Percentiles rank a stretch among this genome's conserved stretches.
These are phyloP conservation scores for Aphrophora alni DNA, from an alignment of 2,888 invertebrate species.

Conservation along the genomic window DNA sequence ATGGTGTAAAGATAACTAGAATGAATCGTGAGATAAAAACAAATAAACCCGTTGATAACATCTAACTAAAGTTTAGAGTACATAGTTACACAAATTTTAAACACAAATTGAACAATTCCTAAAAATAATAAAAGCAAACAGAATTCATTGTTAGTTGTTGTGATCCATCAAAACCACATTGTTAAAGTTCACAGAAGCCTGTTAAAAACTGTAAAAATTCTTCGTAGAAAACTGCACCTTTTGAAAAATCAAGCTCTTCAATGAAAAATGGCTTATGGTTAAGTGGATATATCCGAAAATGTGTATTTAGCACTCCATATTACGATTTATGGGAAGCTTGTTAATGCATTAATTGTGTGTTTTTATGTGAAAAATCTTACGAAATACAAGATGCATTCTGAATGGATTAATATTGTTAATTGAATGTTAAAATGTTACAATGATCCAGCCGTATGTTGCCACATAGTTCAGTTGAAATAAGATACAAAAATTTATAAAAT, in stretches of 20 bases:
- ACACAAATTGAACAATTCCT: not conserved
- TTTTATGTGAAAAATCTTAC: conserved; percentile 23
- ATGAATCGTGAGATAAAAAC: too few relatives aligned
- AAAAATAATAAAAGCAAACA: not conserved
- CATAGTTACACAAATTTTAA: not conserved
- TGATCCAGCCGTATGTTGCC: conserved; percentile 46
- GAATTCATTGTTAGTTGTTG: conserved; percentile 16
- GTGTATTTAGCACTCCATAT: conserved; percentile 35
- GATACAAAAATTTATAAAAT: not conserved
- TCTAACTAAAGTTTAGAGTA: too few relatives aligned
- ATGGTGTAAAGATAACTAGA: too few relatives aligned
- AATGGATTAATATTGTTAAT: conserved; percentile 47
- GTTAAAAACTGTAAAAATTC: conserved; percentile 42
- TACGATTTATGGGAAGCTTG: conserved; percentile 29
- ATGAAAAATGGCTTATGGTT: conserved; percentile 30
- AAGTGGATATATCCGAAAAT: conserved; percentile 29
- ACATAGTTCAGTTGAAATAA: conserved; percentile 34
- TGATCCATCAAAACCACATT: not conserved
- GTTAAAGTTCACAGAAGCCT: conserved; percentile 15
- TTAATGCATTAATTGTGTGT: conserved; percentile 27
- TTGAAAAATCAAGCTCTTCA: conserved; percentile 47
- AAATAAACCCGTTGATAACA: too few relatives aligned
- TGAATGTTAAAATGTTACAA: conserved; percentile 45
- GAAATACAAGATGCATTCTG: conserved; percentile 44
- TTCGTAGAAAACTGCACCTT: conserved; percentile 63